phyloP scores from a whole-genome alignment of 2,797 vertebrate genomes.

The Mormyrops boulengeri region DNA sequence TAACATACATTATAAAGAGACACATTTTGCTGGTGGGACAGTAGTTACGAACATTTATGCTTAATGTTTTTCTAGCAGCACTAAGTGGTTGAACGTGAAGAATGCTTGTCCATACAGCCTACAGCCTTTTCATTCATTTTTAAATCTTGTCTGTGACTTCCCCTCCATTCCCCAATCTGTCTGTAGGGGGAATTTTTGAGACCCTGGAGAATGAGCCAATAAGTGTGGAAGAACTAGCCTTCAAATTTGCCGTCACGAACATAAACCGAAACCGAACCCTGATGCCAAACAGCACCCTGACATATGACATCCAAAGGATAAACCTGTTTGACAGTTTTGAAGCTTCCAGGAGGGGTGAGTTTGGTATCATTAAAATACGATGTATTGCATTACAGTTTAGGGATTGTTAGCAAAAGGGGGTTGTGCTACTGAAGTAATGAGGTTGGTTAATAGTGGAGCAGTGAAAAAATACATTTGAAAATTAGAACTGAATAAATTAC shows the following conservation, averaged over 20 bases:
- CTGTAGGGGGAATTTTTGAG: constrained; percentile 95
- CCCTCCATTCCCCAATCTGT: neutral
- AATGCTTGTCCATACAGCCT: neutral
- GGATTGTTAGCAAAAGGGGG: neutral
- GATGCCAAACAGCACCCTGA: constrained; percentile 97
- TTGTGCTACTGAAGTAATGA: neutral
- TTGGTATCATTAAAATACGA: neutral
- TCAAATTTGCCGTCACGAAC: constrained; percentile 97
- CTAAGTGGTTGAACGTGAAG: neutral
- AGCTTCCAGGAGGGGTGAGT: constrained; percentile 88
- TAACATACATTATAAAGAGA: neutral
- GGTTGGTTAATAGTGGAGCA: neutral
- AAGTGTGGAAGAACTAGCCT: constrained; percentile 92
- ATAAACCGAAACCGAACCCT: constrained; percentile 94
- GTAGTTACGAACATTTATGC: neutral
- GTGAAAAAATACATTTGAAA: neutral
- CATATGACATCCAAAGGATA: constrained; percentile 98
- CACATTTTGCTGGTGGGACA: neutral
- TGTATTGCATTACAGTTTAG: neutral
- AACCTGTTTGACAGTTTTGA: constrained; percentile 97
- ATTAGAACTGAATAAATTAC: constrained; percentile 1
- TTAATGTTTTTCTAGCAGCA: neutral
- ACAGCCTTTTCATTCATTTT: neutral
- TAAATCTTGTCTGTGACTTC: neutral
- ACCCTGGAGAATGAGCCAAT: constrained; percentile 93